A percentile compares a stretch with the other conserved stretches of the same genome.
Evolutionary conservation across 2,113 vertebrate genomes (phyloP).

Genomic region (Chelonoidis abingdonii): DNA sequence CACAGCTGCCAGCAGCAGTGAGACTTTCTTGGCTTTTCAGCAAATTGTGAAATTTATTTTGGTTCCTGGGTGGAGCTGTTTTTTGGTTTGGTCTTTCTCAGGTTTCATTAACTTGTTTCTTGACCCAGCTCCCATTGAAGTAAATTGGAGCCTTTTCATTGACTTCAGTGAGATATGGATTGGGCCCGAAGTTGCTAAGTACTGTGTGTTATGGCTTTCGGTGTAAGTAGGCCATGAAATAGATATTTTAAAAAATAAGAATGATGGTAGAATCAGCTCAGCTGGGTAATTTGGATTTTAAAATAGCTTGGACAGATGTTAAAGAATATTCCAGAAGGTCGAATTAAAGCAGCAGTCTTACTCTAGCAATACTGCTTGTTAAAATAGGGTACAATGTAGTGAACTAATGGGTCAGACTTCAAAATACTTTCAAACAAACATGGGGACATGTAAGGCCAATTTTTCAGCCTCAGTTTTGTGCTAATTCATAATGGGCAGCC

Average conservation of each 20-base stretch:
- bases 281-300: background rate
- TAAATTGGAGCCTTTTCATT: background rate
- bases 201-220: background rate
- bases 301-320: conserved; percentile 1
- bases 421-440: background rate
- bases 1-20: no score
- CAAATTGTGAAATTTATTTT: background rate
- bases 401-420: fast-evolving
- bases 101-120: background rate
- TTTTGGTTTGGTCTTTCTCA: background rate
- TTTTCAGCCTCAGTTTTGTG: background rate
- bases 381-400: background rate
- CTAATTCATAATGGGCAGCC: background rate
- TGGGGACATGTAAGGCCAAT: background rate
- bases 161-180: background rate
- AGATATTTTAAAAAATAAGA: background rate
- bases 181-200: background rate
- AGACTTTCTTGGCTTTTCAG: no score
- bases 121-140: background rate
- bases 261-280: background rate
- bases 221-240: background rate
- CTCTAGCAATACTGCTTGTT: background rate
- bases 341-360: background rate
- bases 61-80: background rate
- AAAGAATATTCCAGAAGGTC: background rate